A percentile compares a stretch with the other conserved stretches of the same genome.
Evolutionary conservation across 2,113 vertebrate species (phyloP).

Genomic region (Sapajus apella): DNA sequence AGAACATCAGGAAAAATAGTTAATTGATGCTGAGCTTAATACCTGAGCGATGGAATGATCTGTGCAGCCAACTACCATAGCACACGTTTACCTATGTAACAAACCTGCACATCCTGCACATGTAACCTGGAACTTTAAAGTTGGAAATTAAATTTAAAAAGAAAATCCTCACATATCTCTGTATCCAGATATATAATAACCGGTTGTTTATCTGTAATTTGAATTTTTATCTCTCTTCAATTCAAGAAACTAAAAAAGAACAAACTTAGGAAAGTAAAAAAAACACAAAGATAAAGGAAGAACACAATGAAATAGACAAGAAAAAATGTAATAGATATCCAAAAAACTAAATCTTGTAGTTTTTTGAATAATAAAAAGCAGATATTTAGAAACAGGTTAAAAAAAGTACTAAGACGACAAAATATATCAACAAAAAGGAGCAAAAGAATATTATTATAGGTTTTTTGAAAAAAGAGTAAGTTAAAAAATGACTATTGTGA

Average conservation of each 20-base stretch:
- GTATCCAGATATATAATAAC: background rate
- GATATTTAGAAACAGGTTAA: background rate
- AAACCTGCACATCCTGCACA: no score
- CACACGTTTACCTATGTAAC: no score
- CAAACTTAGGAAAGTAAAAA: background rate
- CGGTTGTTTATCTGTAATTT: background rate
- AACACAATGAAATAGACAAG: background rate
- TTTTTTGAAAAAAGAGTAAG: background rate
- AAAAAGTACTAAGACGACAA: background rate
- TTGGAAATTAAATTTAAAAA: no score
- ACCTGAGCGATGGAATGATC: no score
- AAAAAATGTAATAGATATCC: background rate
- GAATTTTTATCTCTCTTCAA: background rate
- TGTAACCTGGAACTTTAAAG: no score
- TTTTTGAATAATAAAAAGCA: no score
- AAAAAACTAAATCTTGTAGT: background rate
- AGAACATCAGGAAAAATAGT: no score
- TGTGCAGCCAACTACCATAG: no score
- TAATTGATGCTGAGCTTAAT: no score
- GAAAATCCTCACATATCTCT: background rate
- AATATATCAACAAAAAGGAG: background rate
- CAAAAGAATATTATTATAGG: background rate
- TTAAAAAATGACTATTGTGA: background rate
- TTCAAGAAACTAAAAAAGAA: background rate
- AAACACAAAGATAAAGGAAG: background rate